Evolutionary conservation across 1,140 invertebrate genomes (phyloP), one percentile per base, ranked within the genome.

Genomic region (Akabosia matsudoensis): DNA sequence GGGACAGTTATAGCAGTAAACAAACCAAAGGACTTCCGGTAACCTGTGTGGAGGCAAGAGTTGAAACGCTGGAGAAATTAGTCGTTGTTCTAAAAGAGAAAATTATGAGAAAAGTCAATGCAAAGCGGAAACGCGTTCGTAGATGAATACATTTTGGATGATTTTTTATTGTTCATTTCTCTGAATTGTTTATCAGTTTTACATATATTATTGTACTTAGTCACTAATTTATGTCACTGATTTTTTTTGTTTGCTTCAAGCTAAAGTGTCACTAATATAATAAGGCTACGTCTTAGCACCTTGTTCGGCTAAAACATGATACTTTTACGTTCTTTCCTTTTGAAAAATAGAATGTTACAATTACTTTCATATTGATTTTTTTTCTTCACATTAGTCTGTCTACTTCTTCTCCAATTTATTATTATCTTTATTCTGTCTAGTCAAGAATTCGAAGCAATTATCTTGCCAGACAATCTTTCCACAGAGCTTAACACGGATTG

Each of bases 281-380:
- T 56, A 56, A 56, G 54, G 54, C 54, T 56, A 56, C 54, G 22
- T 56, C 54, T 56, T 24, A 56, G 54, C 54, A 56, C 54, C 7
- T 56, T 56, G n/a, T n/a, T n/a, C 18, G 14, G 54, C 54, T 56
- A 56, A 24, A 56, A 56, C 54, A n/a, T 13, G 54, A 56, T 56
- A 56, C 10, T 56, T 56, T 7, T 45, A n/a, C n/a, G n/a, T n/a
- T n/a, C n/a, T n/a, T n/a, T n/a, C n/a, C n/a, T n/a, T n/a, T n/a
- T n/a, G n/a, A n/a, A n/a, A n/a, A n/a, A n/a, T n/a, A n/a, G n/a
- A n/a, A n/a, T 45, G 37, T 45, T 45, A 45, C 18, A 45, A n/a
- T n/a, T 56, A 56, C 10, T 56, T 22, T n/a, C 54, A 56, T 13
- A n/a, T 22, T 56, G 10, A 22, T 56, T 56, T 45, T 45, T 10